Evolutionary conservation across 2,888 invertebrate genomes (phyloP).

Genomic region (Brachylomia viminalis): DNA sequence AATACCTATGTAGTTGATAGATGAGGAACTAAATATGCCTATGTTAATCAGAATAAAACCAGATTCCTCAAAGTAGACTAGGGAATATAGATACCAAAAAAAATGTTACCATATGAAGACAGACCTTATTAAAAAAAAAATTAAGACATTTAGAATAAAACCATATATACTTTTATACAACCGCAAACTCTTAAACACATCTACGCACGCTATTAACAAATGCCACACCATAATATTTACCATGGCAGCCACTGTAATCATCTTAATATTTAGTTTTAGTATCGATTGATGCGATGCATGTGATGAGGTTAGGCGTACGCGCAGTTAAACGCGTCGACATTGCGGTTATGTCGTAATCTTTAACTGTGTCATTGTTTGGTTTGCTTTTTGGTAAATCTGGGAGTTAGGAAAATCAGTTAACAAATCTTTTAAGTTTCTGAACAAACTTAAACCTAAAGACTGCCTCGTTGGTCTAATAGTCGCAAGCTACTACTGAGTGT

Average conservation of each 20-base stretch:
- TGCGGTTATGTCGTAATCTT: conserved; percentile 49
- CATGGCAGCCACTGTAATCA: conserved; percentile 11
- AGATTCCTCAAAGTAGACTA: background rate
- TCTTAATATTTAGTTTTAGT: conserved; percentile 49
- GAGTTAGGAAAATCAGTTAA: background rate
- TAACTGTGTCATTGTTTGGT: conserved; percentile 34
- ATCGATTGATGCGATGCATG: conserved; percentile 40
- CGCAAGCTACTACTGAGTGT: too few species aligned
- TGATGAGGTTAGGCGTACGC: conserved; percentile 38
- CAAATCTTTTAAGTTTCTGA: background rate
- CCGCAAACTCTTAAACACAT: conserved; percentile 16
- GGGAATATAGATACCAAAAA: background rate
- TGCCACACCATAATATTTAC: conserved; percentile 15
- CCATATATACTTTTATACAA: background rate
- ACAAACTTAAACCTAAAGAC: background rate
- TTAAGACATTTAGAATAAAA: background rate
- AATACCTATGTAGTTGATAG: background rate
- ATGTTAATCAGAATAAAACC: background rate
- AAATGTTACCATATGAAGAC: background rate
- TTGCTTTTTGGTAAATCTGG: conserved; percentile 11
- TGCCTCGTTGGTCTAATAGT: background rate
- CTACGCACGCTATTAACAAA: conserved; percentile 6
- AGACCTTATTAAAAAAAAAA: background rate
- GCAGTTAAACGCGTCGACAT: conserved; percentile 19
- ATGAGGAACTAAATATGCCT: background rate